These are phyloP conservation scores for Harpalus rufipes DNA, from an alignment of 2,888 invertebrate species.

Conservation along the genomic window DNA sequence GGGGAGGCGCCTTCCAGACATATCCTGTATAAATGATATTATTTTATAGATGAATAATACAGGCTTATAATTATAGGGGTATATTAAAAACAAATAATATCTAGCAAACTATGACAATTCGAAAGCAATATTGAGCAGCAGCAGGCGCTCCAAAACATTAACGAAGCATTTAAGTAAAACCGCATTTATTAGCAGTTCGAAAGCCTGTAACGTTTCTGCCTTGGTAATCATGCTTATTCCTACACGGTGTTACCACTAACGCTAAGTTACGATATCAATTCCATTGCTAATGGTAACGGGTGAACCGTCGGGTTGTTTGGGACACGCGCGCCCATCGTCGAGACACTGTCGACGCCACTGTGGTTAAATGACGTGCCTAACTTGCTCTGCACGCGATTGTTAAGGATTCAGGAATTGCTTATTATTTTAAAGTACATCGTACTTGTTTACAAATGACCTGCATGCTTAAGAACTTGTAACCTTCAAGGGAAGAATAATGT, in stretches of 20 bases:
- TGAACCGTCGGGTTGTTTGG: constrained; percentile 14
- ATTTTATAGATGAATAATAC: no score
- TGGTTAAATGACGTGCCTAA: constrained; percentile 15
- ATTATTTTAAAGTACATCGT: constrained; percentile 44
- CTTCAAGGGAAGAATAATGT: neutral
- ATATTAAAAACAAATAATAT: constrained; percentile 28
- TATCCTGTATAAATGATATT: no score
- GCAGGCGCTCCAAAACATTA: constrained; percentile 39
- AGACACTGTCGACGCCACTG: constrained; percentile 15
- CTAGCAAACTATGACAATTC: constrained; percentile 25
- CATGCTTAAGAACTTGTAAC: constrained; percentile 12
- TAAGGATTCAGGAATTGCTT: constrained; percentile 36
- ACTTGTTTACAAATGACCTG: constrained; percentile 43
- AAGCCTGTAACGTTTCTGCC: neutral
- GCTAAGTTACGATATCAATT: constrained; percentile 52
- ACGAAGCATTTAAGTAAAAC: constrained; percentile 46
- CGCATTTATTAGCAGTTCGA: constrained; percentile 43
- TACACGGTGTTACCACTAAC: constrained; percentile 58
- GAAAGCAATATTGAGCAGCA: constrained; percentile 13
- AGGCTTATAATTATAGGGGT: neutral
- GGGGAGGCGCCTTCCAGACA: no score
- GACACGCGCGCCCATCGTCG: constrained; percentile 43
- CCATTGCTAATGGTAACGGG: constrained; percentile 40
- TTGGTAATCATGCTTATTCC: constrained; percentile 30
- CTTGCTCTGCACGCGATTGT: neutral